These are phyloP conservation scores for Paratrypauchen microcephalus DNA, from an alignment of 2,797 vertebrate species.

Conservation along the genomic window DNA sequence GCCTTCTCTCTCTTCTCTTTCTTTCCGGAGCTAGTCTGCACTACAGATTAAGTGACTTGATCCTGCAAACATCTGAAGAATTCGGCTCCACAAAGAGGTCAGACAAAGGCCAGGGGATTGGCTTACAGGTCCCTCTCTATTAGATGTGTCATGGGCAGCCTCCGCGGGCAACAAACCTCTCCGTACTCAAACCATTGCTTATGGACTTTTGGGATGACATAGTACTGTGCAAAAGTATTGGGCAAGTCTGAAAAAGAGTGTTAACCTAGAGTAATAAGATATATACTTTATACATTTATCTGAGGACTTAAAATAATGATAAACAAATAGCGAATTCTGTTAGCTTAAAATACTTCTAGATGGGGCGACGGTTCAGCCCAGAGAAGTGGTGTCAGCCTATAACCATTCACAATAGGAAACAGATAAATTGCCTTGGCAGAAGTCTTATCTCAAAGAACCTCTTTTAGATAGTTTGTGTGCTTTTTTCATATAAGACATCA, in stretches of 20 bases:
- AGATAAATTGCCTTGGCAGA: not conserved
- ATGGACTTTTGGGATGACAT: constrained; percentile 24
- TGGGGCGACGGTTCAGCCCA: too few species aligned
- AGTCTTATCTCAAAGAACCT: not conserved
- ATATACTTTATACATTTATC: not conserved
- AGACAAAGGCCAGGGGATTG: constrained; percentile 80
- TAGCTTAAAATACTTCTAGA: not conserved
- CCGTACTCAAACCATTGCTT: constrained; percentile 20
- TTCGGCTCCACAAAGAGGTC: constrained; percentile 80
- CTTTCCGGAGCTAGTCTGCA: constrained; percentile 46
- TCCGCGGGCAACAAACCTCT: constrained; percentile 52
- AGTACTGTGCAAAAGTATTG: not conserved
- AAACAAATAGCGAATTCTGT: not conserved
- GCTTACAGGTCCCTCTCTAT: constrained; percentile 75
- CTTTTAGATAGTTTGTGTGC: not conserved
- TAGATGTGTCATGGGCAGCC: constrained; percentile 68
- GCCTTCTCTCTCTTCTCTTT: constrained; percentile 37
- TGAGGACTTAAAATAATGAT: not conserved
- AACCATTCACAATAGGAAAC: not conserved
- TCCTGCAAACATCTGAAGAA: constrained; percentile 78
- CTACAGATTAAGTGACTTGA: constrained; percentile 76
- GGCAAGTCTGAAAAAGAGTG: not conserved
- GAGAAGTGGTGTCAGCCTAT: not conserved
- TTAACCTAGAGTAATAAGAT: not conserved
- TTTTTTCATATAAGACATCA: not conserved